These are phyloP conservation scores for Polymixis lichenea DNA, from an alignment of 2,888 invertebrate species.

Conservation along the genomic window DNA sequence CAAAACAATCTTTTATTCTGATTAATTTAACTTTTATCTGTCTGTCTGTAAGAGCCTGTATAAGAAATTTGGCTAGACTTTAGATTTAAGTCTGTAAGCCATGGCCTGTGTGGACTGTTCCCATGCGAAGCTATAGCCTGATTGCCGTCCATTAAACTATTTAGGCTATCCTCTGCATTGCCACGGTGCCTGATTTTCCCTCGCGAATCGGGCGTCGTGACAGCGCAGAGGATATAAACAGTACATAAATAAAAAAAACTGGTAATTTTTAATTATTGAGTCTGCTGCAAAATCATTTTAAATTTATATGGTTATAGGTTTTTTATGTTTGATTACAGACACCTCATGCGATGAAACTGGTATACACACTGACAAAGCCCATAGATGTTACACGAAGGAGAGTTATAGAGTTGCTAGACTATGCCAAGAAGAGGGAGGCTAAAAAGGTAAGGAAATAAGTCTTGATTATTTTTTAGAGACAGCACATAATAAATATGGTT, in stretches of 20 bases:
- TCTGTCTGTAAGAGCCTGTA: neutral
- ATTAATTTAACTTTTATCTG: neutral
- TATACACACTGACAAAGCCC: slow-evolving; percentile 87
- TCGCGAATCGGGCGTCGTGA: too few species aligned
- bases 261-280: too few species aligned
- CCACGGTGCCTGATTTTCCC: too few species aligned
- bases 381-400: slow-evolving; percentile 84
- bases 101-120: too few species aligned
- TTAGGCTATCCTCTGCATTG: too few species aligned
- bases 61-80: neutral
- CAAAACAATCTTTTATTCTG: neutral
- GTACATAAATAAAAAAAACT: neutral
- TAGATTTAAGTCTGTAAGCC: neutral
- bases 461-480: neutral
- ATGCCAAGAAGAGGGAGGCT: slow-evolving; percentile 81
- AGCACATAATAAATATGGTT: too few species aligned
- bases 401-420: slow-evolving; percentile 81
- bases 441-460: slow-evolving; percentile 78
- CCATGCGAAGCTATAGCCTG: neutral
- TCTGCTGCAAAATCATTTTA: neutral
- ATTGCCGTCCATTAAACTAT: neutral
- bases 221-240: too few species aligned
- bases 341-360: slow-evolving; percentile 82
- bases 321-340: slow-evolving; percentile 77
- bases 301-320: neutral